Evolutionary conservation across 2,888 invertebrate species (phyloP), one percentile per base, ranked within the genome.

Genomic region (Crossocerus cetratus): DNA sequence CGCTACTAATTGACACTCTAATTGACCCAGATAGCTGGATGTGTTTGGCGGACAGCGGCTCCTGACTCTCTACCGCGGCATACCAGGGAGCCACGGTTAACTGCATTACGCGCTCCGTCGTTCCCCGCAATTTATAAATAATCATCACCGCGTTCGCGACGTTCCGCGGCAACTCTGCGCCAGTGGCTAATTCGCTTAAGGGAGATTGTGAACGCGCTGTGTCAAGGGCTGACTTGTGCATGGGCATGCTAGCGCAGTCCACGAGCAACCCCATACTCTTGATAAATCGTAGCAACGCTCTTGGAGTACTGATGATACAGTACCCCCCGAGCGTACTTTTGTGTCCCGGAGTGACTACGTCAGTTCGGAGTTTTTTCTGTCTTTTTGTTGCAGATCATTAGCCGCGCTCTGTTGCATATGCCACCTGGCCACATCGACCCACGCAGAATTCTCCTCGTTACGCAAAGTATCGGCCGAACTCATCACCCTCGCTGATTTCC

Each of bases 1-100:
- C 5, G 49, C 62, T 62, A 8, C 54, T 76, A 76, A 76, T 74
- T 74, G 75, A 71, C 62, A 53, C 67, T 62, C 66, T 68, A 74
- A 74, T 68, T 72, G 67, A 74, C 75, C 76, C 62, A 71, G 65
- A 74, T 76, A 59, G 71, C 60, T 21, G 60, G 20, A 22, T 23
- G 32, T 32, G 60, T 60, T 23, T 60, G 60, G 21, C 60, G 60
- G 21, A 21, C 59, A 43, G n/a, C n/a, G n/a, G 8, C 21, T 43
- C 42, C 11, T 57, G 32, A 32, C 32, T 32, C 32, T 32, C 32
- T 32, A 32, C 8, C 11, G 23, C 57, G 57, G n/a, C 57, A 23
- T 32, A 22, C n/a, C 57, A 14, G 32, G 57, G 57, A 32, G 42
- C 60, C 4, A 8, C n/a, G 60, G 45, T 45, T 45, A 21, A 60